Percentiles rank a stretch among this genome's conserved stretches.
phyloP scores from a whole-genome alignment of 2,888 invertebrate species.

The Melipona bicolor region DNA sequence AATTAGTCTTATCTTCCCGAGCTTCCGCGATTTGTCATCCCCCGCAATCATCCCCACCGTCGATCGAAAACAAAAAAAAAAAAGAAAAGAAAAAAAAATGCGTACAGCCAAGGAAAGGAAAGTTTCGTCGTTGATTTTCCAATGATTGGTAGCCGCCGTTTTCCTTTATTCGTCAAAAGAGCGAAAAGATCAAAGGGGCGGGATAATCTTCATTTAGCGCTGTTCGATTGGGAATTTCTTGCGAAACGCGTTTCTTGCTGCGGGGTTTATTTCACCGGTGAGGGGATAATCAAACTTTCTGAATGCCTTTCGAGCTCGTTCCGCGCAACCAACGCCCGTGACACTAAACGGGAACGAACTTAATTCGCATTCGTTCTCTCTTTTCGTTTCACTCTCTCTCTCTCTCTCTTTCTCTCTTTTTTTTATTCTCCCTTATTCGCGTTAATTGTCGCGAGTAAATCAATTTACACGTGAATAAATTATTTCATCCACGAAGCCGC shows the following conservation, averaged over 20 bases:
- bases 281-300: conserved; percentile 58
- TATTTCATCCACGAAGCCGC: conserved; percentile 23
- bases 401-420: too few species aligned
- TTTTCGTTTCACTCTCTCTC: background rate
- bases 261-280: conserved; percentile 49
- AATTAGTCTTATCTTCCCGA: background rate
- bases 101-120: background rate
- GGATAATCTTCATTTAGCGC: conserved; percentile 16
- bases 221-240: conserved; percentile 24
- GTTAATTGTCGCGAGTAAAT: conserved; percentile 30
- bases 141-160: background rate
- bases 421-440: background rate
- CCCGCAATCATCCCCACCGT: background rate
- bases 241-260: conserved; percentile 7
- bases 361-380: conserved; percentile 74
- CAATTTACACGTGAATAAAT: conserved; percentile 37
- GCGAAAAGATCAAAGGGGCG: conserved; percentile 24
- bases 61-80: too few species aligned
- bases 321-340: conserved; percentile 33
- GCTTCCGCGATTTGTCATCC: too few species aligned
- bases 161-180: conserved; percentile 18
- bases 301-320: conserved; percentile 79
- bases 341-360: conserved; percentile 62
- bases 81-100: background rate
- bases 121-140: background rate